phyloP scores from a whole-genome alignment of 2,888 invertebrate species.

The Rhodophaea formosa region DNA sequence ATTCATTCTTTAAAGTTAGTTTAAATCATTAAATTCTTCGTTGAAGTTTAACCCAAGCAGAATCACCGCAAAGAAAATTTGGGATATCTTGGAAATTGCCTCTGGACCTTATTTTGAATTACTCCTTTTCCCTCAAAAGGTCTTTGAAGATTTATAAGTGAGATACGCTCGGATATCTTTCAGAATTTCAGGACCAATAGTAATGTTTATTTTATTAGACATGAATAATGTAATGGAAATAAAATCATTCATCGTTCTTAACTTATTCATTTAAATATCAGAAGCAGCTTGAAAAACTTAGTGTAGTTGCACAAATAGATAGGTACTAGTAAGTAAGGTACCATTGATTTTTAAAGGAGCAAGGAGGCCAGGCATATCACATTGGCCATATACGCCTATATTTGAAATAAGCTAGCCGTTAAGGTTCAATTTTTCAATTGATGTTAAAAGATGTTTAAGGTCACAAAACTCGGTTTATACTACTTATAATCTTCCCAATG shows the following conservation, averaged over 20 bases:
- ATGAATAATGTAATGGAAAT: neutral
- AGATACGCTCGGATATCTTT: neutral
- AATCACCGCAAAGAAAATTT: constrained; percentile 27
- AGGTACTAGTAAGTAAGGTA: too few relatives aligned
- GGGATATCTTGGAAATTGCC: constrained; percentile 28
- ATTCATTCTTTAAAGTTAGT: constrained; percentile 37
- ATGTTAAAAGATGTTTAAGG: too few relatives aligned
- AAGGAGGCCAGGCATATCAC: too few relatives aligned
- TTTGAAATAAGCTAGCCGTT: too few relatives aligned
- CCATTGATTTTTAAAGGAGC: too few relatives aligned
- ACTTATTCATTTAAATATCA: too few relatives aligned
- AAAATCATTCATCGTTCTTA: neutral
- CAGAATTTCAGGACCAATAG: neutral
- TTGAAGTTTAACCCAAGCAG: constrained; percentile 27
- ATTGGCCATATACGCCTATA: too few relatives aligned
- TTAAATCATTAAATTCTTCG: constrained; percentile 36
- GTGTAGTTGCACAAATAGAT: too few relatives aligned
- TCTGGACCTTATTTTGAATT: constrained; percentile 14
- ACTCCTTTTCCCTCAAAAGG: constrained; percentile 12
- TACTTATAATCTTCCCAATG: too few relatives aligned
- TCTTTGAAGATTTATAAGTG: constrained; percentile 2
- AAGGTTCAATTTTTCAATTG: too few relatives aligned
- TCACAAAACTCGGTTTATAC: too few relatives aligned
- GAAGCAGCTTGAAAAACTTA: too few relatives aligned
- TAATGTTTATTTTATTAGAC: neutral